These are phyloP conservation scores for Irena cyanogastra DNA, from an alignment of 2,113 vertebrate species.

Conservation along the genomic window DNA sequence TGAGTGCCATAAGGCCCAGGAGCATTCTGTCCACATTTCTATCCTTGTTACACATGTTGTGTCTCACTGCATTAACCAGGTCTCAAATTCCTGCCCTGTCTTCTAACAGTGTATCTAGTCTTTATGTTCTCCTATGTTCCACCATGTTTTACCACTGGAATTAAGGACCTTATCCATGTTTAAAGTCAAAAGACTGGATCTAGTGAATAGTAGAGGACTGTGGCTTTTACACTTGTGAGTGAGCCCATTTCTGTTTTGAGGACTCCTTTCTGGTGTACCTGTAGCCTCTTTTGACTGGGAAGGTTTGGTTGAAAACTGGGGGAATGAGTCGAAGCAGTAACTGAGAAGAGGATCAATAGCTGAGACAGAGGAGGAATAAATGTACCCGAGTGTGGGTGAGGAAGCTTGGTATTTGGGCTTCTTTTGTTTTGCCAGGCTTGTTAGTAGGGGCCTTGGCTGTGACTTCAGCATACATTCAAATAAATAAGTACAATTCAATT, in stretches of 20 bases:
- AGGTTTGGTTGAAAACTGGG: background rate
- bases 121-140: background rate
- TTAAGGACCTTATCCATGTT: background rate
- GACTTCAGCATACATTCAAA: background rate
- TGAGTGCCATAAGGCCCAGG: background rate
- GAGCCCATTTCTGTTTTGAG: background rate
- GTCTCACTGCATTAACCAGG: background rate
- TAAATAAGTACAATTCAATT: background rate
- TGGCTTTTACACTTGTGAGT: background rate
- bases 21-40: background rate
- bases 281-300: background rate
- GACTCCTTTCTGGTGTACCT: background rate
- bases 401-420: background rate
- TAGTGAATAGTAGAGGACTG: background rate
- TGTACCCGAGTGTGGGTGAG: background rate
- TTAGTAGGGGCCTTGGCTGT: background rate
- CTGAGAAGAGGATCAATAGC: background rate
- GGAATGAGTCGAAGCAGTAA: background rate
- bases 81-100: background rate
- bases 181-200: background rate
- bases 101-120: background rate
- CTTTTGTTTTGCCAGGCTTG: background rate
- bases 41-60: background rate
- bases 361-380: background rate
- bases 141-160: background rate